Conservation (phyloP, 2,888 invertebrate genomes). For the Brenthis hecate region DNA sequence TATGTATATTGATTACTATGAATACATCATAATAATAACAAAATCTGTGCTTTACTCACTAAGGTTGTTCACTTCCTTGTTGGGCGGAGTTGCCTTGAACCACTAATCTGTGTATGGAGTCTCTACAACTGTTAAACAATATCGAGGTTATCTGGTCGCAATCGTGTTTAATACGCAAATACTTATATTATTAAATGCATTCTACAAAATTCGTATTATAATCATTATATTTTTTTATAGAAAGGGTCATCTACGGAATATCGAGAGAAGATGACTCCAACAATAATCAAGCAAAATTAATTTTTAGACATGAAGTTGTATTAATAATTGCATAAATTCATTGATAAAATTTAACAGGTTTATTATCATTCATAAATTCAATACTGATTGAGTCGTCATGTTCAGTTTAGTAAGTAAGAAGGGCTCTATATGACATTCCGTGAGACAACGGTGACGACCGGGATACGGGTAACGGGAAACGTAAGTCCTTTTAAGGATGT, state of each 20-base stretch:
- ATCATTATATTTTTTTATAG: no score
- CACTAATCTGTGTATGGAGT: conserved; percentile 45
- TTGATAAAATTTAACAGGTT: neutral
- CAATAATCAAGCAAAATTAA: no score
- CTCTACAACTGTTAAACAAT: conserved; percentile 37
- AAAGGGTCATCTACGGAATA: no score
- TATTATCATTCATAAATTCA: conserved; percentile 1
- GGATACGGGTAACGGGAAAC: conserved; percentile 66
- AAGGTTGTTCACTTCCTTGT: conserved; percentile 58
- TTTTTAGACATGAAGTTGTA: no score
- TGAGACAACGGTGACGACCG: conserved; percentile 62
- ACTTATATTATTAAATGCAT: neutral
- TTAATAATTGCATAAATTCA: neutral
- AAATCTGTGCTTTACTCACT: conserved; percentile 32
- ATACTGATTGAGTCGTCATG: conserved; percentile 17
- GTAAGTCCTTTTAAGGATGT: conserved; percentile 71
- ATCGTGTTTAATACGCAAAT: conserved; percentile 9
- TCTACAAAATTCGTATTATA: neutral
- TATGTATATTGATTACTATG: neutral
- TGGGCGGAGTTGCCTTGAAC: conserved; percentile 58
- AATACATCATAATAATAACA: conserved; percentile 16
- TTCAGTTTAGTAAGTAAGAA: conserved; percentile 33
- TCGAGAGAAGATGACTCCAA: no score
- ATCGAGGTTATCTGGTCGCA: conserved; percentile 40
- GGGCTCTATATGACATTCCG: conserved; percentile 47